Evolutionary conservation across 2,888 invertebrate species (phyloP), one percentile per base, ranked within the genome.

Genomic region (Cerceris ruficornis): DNA sequence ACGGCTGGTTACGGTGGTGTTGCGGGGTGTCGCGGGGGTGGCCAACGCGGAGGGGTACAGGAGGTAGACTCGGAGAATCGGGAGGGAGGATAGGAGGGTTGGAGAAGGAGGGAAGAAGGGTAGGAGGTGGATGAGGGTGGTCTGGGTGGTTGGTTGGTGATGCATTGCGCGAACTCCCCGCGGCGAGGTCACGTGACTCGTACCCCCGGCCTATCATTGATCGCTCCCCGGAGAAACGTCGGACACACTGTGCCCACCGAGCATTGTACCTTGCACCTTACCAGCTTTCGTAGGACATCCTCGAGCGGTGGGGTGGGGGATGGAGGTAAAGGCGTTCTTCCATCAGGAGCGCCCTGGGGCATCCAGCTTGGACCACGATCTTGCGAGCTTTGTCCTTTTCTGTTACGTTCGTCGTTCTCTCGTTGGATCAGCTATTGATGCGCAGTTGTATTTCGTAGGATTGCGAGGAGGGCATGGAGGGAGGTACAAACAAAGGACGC

Each of bases 121-220:
- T 57, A 69, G 66, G 68, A 72, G 70, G 61, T 66, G 80, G 77
- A 69, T 77, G 78, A 85, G 81, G 86, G 75, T 83, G 85, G 87
- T 69, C 82, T 85, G 87, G 88, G 87, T 86, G 88, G 85, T 89
- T 90, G 89, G 90, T 89, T 89, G 90, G 90, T 90, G 91, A 91
- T 91, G 91, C 91, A 91, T 91, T 91, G 91, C 91, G 91, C 90
- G 90, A 89, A 90, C 91, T 91, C 90, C 90, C 90, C 90, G 90
- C 88, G 89, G 90, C 87, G 86, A 83, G 91, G 90, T 91, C 91
- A 91, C 91, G 91, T 91, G 91, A 91, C 88, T 87, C 89, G 87
- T 87, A 88, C 88, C 90, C 88, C 88, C 87, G 89, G 88, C 90
- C 91, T 90, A 90, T 91, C 91, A 91, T 91, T 90, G 91, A 91